Conservation (phyloP, 1,140 invertebrate species). For the Arctopsyche grandis region DNA sequence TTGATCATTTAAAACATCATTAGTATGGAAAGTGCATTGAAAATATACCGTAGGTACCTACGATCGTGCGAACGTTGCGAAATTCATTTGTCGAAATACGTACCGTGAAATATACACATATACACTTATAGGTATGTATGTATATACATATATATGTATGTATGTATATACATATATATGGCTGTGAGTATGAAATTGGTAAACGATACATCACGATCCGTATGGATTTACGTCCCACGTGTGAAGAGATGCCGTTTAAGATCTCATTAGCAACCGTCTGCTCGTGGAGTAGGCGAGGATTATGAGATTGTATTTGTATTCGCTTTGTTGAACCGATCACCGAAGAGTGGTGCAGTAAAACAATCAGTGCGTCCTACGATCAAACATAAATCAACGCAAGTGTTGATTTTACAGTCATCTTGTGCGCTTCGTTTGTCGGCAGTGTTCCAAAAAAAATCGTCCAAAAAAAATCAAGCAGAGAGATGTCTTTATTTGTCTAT, state of each 20-base stretch:
- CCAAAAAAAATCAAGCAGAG: neutral
- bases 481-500: neutral
- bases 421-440: neutral
- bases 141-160: neutral
- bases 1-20: too few species aligned
- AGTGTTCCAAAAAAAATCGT: neutral
- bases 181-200: neutral
- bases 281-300: constrained; percentile 25
- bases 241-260: constrained; percentile 43
- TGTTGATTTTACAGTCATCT: constrained; percentile 16
- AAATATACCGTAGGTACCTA: too few species aligned
- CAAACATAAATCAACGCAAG: constrained; percentile 15
- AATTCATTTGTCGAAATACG: neutral
- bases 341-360: constrained; percentile 23
- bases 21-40: too few species aligned
- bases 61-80: too few species aligned
- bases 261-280: constrained; percentile 45
- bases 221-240: constrained; percentile 40
- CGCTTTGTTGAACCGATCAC: constrained; percentile 21
- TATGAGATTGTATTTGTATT: constrained; percentile 39
- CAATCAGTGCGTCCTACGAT: constrained; percentile 29
- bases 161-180: neutral
- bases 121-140: neutral
- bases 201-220: constrained; percentile 39
- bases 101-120: neutral